phyloP scores from a whole-genome alignment of 2,113 vertebrate species.

The Poicephalus meyeri region DNA sequence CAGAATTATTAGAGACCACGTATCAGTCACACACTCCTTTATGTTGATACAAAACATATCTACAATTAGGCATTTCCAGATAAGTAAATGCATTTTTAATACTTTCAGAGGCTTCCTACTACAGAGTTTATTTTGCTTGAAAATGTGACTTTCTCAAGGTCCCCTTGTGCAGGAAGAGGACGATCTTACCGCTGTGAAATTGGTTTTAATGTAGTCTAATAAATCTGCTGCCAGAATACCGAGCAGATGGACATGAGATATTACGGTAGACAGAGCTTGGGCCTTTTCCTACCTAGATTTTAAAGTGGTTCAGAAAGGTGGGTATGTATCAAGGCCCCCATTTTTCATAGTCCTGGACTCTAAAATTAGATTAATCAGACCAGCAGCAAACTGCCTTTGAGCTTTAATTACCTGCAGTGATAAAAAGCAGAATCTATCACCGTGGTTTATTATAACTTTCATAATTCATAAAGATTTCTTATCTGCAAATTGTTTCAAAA shows the following conservation, averaged over 20 bases:
- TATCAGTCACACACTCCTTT: not conserved
- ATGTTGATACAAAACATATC: not conserved
- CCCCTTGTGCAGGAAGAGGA: not conserved
- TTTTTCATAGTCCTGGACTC: not conserved
- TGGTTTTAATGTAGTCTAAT: constrained; percentile 4
- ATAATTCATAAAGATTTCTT: not conserved
- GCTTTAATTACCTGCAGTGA: not conserved
- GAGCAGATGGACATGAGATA: constrained; percentile 8
- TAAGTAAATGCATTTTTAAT: not conserved
- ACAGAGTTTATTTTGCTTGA: constrained; percentile 9
- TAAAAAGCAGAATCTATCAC: constrained; percentile 2
- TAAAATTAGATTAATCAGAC: constrained; percentile 18
- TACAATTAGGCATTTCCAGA: not conserved
- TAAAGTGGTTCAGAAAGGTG: not conserved
- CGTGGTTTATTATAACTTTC: not conserved
- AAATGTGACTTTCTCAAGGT: not conserved
- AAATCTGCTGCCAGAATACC: constrained; percentile 12
- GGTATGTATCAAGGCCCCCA: not conserved
- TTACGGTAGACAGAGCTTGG: not conserved
- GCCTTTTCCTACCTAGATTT: not conserved
- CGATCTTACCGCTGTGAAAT: not conserved
- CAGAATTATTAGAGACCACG: not conserved
- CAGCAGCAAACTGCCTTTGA: not conserved
- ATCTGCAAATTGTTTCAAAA: not conserved
- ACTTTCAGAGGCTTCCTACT: not conserved